phyloP scores from a whole-genome alignment of 2,888 invertebrate genomes.

The Geotrupes spiniger region DNA sequence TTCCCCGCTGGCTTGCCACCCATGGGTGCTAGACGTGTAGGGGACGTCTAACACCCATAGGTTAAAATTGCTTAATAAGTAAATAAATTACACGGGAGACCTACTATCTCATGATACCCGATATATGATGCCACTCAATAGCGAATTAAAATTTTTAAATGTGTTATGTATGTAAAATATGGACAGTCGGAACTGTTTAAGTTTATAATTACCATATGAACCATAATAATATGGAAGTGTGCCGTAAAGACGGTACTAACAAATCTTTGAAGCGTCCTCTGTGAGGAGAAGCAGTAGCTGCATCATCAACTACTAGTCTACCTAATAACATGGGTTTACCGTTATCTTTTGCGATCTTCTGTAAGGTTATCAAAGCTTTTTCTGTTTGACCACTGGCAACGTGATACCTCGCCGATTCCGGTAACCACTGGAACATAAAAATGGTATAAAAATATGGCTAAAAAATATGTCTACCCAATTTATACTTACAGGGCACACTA shows the following conservation, averaged over 20 bases:
- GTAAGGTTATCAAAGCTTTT: slow-evolving; percentile 78
- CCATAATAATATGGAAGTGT: slow-evolving; percentile 86
- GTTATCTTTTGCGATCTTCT: slow-evolving; percentile 85
- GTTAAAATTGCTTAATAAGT: no score
- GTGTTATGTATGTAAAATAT: no score
- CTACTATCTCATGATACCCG: no score
- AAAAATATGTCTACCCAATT: slow-evolving; percentile 1
- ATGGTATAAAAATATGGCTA: no score
- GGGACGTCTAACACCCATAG: no score
- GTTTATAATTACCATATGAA: slow-evolving; percentile 73
- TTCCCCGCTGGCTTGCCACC: no score
- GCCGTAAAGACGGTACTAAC: slow-evolving; percentile 73
- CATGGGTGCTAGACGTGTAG: no score
- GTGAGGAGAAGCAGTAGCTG: slow-evolving; percentile 58
- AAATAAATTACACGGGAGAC: no score
- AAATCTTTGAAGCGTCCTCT: slow-evolving; percentile 70
- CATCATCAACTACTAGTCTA: slow-evolving; percentile 75
- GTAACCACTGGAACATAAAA: slow-evolving; percentile 73
- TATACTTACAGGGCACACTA: slow-evolving; percentile 71
- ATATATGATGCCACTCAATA: no score
- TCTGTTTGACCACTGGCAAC: slow-evolving; percentile 85
- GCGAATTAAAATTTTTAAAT: no score
- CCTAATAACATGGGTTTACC: slow-evolving; percentile 86
- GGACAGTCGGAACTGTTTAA: no score
- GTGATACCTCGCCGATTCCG: slow-evolving; percentile 88